phyloP scores from a whole-genome alignment of 2,888 invertebrate species.

The Phymatocera aterrima region DNA sequence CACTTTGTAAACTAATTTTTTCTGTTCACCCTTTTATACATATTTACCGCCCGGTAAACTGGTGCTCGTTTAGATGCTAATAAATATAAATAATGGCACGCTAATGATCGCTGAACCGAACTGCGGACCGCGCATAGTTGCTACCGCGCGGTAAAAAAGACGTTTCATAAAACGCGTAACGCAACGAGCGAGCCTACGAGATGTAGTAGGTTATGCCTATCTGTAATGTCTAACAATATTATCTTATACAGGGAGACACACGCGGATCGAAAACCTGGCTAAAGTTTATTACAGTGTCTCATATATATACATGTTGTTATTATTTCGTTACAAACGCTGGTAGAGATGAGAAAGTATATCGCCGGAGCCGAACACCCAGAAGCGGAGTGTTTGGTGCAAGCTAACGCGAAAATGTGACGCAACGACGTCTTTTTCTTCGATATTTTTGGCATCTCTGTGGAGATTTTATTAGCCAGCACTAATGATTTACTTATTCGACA shows the following conservation, averaged over 20 bases:
- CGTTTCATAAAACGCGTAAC: constrained; percentile 18
- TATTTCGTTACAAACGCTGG: too few species aligned
- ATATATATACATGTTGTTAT: too few species aligned
- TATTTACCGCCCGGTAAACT: neutral
- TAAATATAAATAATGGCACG: constrained; percentile 28
- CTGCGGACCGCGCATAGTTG: too few species aligned
- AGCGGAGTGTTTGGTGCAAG: too few species aligned
- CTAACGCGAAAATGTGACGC: neutral
- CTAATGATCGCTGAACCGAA: constrained; percentile 21
- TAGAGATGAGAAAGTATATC: constrained; percentile 32
- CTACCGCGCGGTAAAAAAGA: constrained; percentile 17
- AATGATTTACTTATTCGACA: neutral
- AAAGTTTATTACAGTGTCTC: neutral
- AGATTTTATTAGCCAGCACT: neutral
- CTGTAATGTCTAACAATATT: too few species aligned
- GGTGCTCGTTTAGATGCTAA: constrained; percentile 20
- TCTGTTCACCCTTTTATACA: neutral
- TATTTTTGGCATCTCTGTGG: constrained; percentile 13
- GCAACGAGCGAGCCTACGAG: neutral
- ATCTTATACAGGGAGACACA: too few species aligned
- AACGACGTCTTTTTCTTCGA: constrained; percentile 7
- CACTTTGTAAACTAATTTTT: constrained; percentile 35
- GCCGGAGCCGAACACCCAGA: too few species aligned
- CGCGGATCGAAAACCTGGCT: neutral
- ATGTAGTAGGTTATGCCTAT: neutral